Conservation (phyloP, 2,113 vertebrate genomes). For the Daboia siamensis region DNA sequence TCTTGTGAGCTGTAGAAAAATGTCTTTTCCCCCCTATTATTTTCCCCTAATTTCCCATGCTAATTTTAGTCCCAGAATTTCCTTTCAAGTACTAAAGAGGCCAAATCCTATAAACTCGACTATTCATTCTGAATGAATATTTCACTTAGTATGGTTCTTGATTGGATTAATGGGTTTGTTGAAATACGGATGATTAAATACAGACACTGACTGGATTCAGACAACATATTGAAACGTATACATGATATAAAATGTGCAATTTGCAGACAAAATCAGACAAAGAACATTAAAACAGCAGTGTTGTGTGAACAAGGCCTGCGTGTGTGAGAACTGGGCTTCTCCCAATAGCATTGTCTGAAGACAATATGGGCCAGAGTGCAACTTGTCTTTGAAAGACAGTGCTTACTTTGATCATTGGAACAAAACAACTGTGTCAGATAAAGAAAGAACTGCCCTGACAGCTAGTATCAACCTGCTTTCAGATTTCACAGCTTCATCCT, state of each 20-base stretch:
- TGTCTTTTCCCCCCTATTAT: not conserved
- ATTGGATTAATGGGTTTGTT: not conserved
- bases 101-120: not conserved
- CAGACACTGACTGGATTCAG: not conserved
- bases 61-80: not conserved
- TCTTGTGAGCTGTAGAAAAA: not conserved
- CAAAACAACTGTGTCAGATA: not conserved
- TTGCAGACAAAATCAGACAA: too few species aligned
- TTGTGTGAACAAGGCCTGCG: too few species aligned
- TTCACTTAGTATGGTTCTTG: not conserved
- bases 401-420: not conserved
- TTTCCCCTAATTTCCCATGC: not conserved
- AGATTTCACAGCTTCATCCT: not conserved
- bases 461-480: slow-evolving; percentile 5
- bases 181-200: not conserved
- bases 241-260: too few species aligned
- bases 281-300: too few species aligned
- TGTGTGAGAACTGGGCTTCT: not conserved
- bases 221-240: not conserved
- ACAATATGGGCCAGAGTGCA: not conserved
- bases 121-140: not conserved
- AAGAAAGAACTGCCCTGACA: not conserved
- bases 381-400: not conserved
- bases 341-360: not conserved
- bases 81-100: not conserved